Conservation (phyloP, 1,140 invertebrate genomes). For the Globodera ellingtonae region DNA sequence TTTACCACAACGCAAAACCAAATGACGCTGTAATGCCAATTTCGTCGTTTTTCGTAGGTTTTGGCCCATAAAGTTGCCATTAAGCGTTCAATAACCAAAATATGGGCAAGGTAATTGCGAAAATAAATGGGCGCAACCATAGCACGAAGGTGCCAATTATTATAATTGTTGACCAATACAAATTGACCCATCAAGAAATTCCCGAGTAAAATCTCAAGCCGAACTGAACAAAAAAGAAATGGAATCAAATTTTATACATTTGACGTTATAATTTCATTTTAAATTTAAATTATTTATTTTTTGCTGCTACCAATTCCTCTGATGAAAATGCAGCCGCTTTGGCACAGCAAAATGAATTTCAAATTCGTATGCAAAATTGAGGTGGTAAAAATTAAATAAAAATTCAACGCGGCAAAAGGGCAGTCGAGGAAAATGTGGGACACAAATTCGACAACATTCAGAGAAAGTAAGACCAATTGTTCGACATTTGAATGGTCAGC, state of each 20-base stretch:
- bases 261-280: no score
- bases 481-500: neutral
- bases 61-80: slow-evolving; percentile 5
- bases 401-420: slow-evolving; percentile 16
- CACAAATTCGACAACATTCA: slow-evolving; percentile 8
- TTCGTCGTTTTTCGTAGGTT: neutral
- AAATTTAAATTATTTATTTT: no score
- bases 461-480: neutral
- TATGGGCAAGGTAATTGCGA: slow-evolving; percentile 13
- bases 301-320: slow-evolving; percentile 18
- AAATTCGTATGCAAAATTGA: slow-evolving; percentile 27
- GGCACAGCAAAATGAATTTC: slow-evolving; percentile 22
- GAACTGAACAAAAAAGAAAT: neutral
- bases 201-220: neutral
- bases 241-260: no score
- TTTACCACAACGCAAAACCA: neutral
- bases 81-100: slow-evolving; percentile 18
- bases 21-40: neutral
- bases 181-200: neutral
- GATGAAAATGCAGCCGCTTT: slow-evolving; percentile 23
- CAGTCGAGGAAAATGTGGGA: slow-evolving; percentile 15
- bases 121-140: neutral
- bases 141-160: neutral
- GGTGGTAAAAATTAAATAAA: slow-evolving; percentile 23
- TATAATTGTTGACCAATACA: neutral